A percentile compares a stretch with the other conserved stretches of the same genome.
Evolutionary conservation across 2,888 invertebrate species (phyloP).

Genomic region (Macrophya alboannulata): DNA sequence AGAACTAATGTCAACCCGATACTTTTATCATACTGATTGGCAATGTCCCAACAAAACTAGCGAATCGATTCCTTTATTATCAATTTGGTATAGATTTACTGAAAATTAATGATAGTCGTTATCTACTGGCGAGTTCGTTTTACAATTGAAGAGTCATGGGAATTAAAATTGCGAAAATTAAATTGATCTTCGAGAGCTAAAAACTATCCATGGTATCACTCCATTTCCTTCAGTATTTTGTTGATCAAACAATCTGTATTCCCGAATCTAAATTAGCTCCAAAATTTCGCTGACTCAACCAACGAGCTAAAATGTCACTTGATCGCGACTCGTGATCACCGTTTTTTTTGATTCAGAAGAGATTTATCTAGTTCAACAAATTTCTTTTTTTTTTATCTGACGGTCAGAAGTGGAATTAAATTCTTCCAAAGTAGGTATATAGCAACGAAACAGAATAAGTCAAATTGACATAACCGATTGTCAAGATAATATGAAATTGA

Average conservation of each 20-base stretch:
- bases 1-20: too few species aligned
- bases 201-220: too few species aligned
- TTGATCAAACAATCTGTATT: background rate
- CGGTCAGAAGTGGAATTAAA: background rate
- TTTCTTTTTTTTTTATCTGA: background rate
- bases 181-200: too few species aligned
- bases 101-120: too few species aligned
- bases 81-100: too few species aligned
- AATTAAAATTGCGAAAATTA: too few species aligned
- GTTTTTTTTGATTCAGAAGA: background rate
- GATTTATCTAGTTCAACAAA: background rate
- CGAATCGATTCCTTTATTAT: too few species aligned
- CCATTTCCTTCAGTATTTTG: background rate
- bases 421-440: background rate
- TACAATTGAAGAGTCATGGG: too few species aligned
- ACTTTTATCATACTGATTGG: too few species aligned
- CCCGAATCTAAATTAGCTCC: background rate
- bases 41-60: too few species aligned
- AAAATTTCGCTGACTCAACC: background rate
- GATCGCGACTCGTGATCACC: background rate
- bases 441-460: background rate
- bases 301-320: background rate
- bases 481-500: background rate
- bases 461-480: constrained; percentile 1
- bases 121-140: too few species aligned